phyloP scores from a whole-genome alignment of 1,140 invertebrate species.

The Drosophila repleta region DNA sequence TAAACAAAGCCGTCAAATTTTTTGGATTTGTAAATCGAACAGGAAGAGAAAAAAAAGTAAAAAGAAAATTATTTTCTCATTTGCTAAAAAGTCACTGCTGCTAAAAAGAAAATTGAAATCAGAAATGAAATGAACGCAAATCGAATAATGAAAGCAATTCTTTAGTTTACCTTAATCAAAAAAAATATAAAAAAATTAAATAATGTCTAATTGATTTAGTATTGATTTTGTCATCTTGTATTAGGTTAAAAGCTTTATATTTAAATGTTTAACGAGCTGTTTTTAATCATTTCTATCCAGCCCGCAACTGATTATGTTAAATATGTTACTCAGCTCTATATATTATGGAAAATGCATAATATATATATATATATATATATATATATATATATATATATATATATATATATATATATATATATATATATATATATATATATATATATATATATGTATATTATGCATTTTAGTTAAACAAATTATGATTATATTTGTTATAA shows the following conservation, averaged over 20 bases:
- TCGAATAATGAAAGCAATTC: constrained; percentile 24
- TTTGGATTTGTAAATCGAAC: constrained; percentile 75
- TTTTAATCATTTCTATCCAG: neutral
- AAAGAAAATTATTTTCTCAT: constrained; percentile 32
- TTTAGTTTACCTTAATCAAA: constrained; percentile 16
- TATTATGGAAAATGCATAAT: constrained; percentile 7
- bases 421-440: neutral
- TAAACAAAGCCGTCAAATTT: constrained; percentile 71
- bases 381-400: constrained; percentile 20
- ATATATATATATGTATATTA: constrained; percentile 23
- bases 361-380: neutral
- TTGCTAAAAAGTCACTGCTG: neutral
- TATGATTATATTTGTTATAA: constrained; percentile 41
- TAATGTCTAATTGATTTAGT: constrained; percentile 50
- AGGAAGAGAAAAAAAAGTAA: constrained; percentile 32
- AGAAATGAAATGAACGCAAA: neutral
- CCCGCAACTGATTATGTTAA: constrained; percentile 52
- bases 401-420: constrained; percentile 21
- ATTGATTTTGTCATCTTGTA: constrained; percentile 70
- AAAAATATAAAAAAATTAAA: neutral
- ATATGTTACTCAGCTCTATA: constrained; percentile 42
- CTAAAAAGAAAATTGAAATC: neutral
- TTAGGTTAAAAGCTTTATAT: constrained; percentile 80
- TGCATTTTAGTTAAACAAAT: constrained; percentile 43
- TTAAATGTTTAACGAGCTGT: constrained; percentile 62